phyloP scores from a whole-genome alignment of 2,888 invertebrate genomes.

The Leptinotarsa tumamoca region DNA sequence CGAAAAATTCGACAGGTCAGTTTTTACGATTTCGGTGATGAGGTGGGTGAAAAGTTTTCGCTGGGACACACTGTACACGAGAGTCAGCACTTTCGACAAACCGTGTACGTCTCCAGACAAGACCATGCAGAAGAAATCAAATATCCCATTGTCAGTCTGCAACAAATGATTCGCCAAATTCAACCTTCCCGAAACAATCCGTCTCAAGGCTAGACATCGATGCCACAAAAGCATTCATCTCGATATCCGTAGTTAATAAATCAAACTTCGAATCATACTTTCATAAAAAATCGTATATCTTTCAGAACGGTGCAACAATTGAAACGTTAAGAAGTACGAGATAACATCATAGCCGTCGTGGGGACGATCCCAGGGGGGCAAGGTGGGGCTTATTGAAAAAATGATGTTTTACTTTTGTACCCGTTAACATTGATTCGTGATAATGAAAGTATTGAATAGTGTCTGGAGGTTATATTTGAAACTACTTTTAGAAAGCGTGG shows the following conservation, averaged over 20 bases:
- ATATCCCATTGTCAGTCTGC: constrained; percentile 1
- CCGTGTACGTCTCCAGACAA: background rate
- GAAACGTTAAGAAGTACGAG: constrained; percentile 2
- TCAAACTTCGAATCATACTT: constrained; percentile 24
- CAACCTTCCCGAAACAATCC: constrained; percentile 12
- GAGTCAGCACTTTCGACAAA: background rate
- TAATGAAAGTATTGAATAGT: background rate
- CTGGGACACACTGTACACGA: background rate
- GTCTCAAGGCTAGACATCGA: constrained; percentile 19
- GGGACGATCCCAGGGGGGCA: background rate
- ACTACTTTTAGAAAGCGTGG: no score
- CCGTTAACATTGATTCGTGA: background rate
- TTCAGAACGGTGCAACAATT: constrained; percentile 14
- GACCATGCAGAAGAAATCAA: background rate
- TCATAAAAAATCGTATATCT: constrained; percentile 23
- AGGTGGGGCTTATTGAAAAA: background rate
- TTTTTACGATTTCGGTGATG: no score
- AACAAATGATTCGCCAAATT: constrained; percentile 17
- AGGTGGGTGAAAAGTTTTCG: no score
- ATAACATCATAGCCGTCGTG: constrained; percentile 7
- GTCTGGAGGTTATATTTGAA: no score
- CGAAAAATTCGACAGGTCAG: no score
- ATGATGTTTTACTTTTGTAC: background rate
- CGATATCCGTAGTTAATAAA: constrained; percentile 22
- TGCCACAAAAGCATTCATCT: constrained; percentile 21